A percentile compares a stretch with the other conserved stretches of the same genome.
These are phyloP conservation scores for Saccostrea echinata DNA, from an alignment of 1,140 invertebrate species.

Conservation along the genomic window DNA sequence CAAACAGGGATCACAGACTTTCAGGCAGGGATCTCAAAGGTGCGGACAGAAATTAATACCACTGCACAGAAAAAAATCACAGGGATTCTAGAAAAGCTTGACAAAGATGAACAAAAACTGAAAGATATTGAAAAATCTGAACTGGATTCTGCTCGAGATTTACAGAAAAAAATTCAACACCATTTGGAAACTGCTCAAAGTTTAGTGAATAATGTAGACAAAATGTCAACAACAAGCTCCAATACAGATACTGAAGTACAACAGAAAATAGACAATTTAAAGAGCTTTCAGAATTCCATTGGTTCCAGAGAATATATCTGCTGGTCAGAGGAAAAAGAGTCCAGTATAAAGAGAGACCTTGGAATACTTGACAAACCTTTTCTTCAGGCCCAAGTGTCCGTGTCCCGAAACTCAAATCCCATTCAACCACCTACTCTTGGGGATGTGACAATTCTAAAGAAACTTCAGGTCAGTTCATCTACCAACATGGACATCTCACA, in stretches of 20 bases:
- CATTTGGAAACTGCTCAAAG: conserved; percentile 3
- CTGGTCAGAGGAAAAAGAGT: neutral
- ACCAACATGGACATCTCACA: neutral
- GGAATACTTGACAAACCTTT: neutral
- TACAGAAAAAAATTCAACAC: neutral
- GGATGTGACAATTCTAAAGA: neutral
- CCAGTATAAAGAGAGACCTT: no score
- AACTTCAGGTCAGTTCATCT: neutral
- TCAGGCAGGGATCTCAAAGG: neutral
- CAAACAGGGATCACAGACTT: neutral
- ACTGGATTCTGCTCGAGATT: neutral
- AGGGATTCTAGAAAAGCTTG: conserved; percentile 2
- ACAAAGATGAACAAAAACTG: conserved; percentile 23
- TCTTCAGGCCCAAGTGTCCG: neutral
- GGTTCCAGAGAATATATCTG: neutral
- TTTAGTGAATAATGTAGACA: neutral
- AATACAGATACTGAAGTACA: neutral
- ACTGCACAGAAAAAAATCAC: conserved; percentile 13
- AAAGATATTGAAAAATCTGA: neutral
- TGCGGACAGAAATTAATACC: neutral
- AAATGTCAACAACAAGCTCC: neutral
- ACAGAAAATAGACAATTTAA: neutral
- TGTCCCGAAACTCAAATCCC: neutral
- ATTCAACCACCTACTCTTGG: neutral
- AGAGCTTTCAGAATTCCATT: neutral